phyloP scores from a whole-genome alignment of 2,888 invertebrate genomes.

The Andrena trimmerana region DNA sequence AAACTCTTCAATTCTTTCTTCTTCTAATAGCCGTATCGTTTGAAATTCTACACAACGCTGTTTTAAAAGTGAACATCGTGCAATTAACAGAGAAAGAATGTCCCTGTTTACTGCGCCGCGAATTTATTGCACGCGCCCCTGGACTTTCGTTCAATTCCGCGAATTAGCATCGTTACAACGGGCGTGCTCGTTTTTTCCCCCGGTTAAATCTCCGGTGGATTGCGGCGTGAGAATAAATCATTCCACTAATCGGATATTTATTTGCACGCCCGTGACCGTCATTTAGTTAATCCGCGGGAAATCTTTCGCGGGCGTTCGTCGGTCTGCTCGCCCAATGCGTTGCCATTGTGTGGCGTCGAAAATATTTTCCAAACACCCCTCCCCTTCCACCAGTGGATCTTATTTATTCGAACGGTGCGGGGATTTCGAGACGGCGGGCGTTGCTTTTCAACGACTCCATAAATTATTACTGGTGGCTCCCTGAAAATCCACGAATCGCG shows the following conservation, averaged over 20 bases:
- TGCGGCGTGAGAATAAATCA: constrained; percentile 41
- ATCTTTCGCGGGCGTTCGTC: constrained; percentile 20
- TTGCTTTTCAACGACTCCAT: not conserved
- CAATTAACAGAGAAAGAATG: constrained; percentile 23
- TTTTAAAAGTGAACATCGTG: not conserved
- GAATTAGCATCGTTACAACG: constrained; percentile 26
- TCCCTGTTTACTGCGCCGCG: constrained; percentile 16
- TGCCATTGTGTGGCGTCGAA: not conserved
- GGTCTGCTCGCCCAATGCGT: constrained; percentile 7
- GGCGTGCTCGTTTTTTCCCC: constrained; percentile 8
- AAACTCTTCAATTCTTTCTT: not conserved
- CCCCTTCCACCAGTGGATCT: not conserved
- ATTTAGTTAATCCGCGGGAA: constrained; percentile 41
- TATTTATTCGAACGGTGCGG: not conserved
- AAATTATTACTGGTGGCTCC: not conserved
- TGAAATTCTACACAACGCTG: not conserved
- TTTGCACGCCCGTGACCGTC: constrained; percentile 36
- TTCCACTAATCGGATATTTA: constrained; percentile 52
- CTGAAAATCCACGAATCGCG: not conserved
- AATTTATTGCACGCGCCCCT: constrained; percentile 15
- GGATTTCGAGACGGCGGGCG: not conserved
- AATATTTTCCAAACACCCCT: constrained; percentile 14
- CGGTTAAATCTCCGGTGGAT: constrained; percentile 23
- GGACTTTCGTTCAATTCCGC: constrained; percentile 1
- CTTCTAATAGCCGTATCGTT: not conserved